Conservation (phyloP, 2,888 invertebrate species). For the Calameuta pallipes region DNA sequence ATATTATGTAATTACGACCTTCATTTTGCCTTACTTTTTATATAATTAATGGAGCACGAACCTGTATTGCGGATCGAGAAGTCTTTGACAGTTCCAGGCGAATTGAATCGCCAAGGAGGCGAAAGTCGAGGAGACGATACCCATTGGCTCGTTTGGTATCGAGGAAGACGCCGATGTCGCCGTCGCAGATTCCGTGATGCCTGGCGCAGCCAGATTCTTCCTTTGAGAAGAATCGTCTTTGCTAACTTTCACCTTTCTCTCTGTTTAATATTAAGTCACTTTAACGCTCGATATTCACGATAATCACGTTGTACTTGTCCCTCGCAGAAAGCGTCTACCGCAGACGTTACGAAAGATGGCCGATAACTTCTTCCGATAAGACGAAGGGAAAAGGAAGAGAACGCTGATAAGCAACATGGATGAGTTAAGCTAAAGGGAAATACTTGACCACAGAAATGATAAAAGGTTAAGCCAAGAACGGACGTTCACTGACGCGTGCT, state of each 20-base stretch:
- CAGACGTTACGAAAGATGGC: not conserved
- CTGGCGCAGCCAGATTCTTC: slow-evolving; percentile 3
- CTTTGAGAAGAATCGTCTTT: not conserved
- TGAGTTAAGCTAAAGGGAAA: not conserved
- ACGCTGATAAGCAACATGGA: not conserved
- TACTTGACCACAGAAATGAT: not conserved
- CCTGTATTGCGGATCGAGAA: slow-evolving; percentile 51
- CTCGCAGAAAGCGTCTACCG: not conserved
- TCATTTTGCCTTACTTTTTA: not conserved
- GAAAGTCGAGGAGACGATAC: slow-evolving; percentile 50
- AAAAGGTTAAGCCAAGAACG: not conserved
- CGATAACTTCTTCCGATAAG: not conserved
- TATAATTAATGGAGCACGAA: slow-evolving; percentile 17
- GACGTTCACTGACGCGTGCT: slow-evolving; percentile 12
- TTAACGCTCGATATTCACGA: not conserved
- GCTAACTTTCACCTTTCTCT: slow-evolving; percentile 28
- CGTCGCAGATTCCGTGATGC: not conserved
- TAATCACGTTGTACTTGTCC: not conserved
- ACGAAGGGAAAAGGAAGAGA: not conserved
- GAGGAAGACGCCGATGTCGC: not conserved
- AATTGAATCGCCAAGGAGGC: slow-evolving; percentile 45
- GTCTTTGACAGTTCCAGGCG: slow-evolving; percentile 51
- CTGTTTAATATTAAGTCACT: not conserved
- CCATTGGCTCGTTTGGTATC: slow-evolving; percentile 29
- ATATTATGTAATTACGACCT: not conserved